Evolutionary conservation across 2,888 invertebrate genomes (phyloP), one percentile per base, ranked within the genome.

Genomic region (Dynastes maya): DNA sequence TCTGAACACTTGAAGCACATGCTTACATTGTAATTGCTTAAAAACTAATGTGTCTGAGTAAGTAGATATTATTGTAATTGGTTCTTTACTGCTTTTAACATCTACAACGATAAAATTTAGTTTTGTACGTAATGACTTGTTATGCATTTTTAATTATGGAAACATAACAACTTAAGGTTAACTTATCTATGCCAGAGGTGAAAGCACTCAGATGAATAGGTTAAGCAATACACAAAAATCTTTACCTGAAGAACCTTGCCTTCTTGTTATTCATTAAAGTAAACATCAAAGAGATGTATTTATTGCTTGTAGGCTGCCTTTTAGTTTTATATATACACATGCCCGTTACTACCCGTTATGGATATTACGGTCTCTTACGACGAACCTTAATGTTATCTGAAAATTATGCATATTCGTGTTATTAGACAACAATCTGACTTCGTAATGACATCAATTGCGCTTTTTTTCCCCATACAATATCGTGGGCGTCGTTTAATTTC

Each of bases 401-500:
- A 51, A 51, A 68, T 72, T 72, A 72, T 72, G 58, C 58, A 22
- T 58, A 58, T 72, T 40, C 72, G 61, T 74, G 61, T 58, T 72
- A 72, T 61, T 61, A 61, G 61, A 74, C 61, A 74, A 61, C 72
- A 74, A 74, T 74, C 72, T 74, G 61, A 61, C 61, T 74, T 16
- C 61, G 40, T 72, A 58, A 72, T 72, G 71, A 58, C 71, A 72
- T 72, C 71, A 40, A 74, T 74, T 61, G 11, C 61, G 45, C 61
- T 45, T 27, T 61, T 61, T 72, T 74, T 29, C 16, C 71, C 55
- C 45, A 37, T 63, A 32, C 45, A 55, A 65, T 63, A 72, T 74
- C 61, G 68, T 77, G 78, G 78, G 78, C 72, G 78, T 72, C 78
- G 55, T 65, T 78, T 78, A 78, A 78, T 78, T 78, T 78, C 72